phyloP scores from a whole-genome alignment of 2,113 vertebrate genomes.

The Naja naja region DNA sequence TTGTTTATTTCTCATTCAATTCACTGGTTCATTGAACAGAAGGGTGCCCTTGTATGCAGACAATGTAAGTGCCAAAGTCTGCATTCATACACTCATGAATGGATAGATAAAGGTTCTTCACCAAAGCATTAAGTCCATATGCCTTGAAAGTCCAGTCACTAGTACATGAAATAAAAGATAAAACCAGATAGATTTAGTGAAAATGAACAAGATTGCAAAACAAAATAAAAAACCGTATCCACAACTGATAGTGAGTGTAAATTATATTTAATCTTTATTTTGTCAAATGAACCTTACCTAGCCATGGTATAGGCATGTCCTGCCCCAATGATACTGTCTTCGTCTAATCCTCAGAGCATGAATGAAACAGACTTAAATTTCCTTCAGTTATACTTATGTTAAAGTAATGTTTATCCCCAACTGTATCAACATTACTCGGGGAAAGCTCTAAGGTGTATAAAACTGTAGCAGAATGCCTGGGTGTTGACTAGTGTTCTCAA shows the following conservation, averaged over 20 bases:
- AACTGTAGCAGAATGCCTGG: background rate
- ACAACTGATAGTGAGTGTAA: background rate
- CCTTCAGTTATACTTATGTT: background rate
- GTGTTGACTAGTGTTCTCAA: background rate
- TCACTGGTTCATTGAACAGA: constrained; percentile 35
- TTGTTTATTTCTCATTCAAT: constrained; percentile 26
- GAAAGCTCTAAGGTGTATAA: background rate
- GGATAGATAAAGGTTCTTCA: background rate
- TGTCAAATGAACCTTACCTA: background rate
- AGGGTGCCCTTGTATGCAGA: constrained; percentile 12
- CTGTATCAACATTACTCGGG: background rate
- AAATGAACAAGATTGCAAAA: background rate
- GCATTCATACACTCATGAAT: background rate
- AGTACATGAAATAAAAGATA: background rate
- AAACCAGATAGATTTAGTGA: background rate
- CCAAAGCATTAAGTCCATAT: background rate
- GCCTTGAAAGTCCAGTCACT: background rate
- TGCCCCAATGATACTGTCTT: background rate
- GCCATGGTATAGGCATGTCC: background rate
- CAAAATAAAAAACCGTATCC: background rate
- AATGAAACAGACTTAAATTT: background rate
- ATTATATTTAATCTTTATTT: background rate
- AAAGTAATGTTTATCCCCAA: background rate
- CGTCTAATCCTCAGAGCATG: background rate
- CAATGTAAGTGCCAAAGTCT: background rate